A percentile compares a stretch with the other conserved stretches of the same genome.
These are phyloP conservation scores for Lepisosteus osseus DNA, from an alignment of 2,113 vertebrate genomes.

Conservation along the genomic window DNA sequence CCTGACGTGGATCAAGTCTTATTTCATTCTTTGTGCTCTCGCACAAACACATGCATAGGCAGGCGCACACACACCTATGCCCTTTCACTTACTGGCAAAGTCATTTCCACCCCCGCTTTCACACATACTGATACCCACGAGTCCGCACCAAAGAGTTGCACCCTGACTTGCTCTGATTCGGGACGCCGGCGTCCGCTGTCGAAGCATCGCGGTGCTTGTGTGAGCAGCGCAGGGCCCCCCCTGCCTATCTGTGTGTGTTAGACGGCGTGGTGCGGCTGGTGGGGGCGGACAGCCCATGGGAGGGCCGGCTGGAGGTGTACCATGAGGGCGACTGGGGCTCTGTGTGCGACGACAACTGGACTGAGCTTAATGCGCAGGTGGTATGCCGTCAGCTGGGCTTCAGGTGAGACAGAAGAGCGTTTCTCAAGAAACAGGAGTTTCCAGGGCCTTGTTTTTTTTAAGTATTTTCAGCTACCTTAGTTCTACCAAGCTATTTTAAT, in stretches of 20 bases:
- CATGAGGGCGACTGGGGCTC: slow-evolving; percentile 58
- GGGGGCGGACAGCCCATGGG: slow-evolving; percentile 43
- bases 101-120: not conserved
- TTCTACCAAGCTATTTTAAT: not conserved
- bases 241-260: slow-evolving; percentile 29
- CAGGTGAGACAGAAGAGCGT: slow-evolving; percentile 42
- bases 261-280: slow-evolving; percentile 60
- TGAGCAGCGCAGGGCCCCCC: too few relatives aligned
- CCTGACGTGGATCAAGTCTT: too few relatives aligned
- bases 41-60: too few relatives aligned
- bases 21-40: too few relatives aligned
- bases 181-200: too few relatives aligned
- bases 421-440: too few relatives aligned
- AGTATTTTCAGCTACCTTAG: not conserved
- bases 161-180: too few relatives aligned
- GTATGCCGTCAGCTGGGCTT: slow-evolving; percentile 64
- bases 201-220: too few relatives aligned
- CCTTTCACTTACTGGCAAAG: not conserved
- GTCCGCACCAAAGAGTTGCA: too few relatives aligned
- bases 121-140: not conserved
- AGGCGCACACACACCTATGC: too few relatives aligned
- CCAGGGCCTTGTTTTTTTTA: too few relatives aligned
- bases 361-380: slow-evolving; percentile 51
- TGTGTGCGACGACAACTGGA: slow-evolving; percentile 66
- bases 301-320: slow-evolving; percentile 61